Evolutionary conservation across 92 coral and sea anemone species (phyloP).

Genomic region (Zoanthus gigantus): DNA sequence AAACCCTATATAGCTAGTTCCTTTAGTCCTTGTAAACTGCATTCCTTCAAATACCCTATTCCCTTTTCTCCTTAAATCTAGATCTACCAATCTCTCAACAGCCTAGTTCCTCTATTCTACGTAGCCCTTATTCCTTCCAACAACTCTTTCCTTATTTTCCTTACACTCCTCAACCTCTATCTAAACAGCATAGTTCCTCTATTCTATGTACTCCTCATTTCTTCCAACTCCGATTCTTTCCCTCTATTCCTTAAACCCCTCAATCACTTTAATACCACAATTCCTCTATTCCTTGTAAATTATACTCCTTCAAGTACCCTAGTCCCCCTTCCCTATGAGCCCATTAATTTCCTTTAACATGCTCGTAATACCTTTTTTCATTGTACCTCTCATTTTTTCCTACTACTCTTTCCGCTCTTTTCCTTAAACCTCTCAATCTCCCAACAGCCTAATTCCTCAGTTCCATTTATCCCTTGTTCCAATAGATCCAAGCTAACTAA

Average conservation of each 20-base stretch:
- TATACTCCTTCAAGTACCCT: neutral
- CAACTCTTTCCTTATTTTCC: neutral
- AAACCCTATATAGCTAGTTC: neutral
- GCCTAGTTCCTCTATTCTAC: conserved; percentile 71
- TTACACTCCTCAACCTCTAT: neutral
- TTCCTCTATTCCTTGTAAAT: neutral
- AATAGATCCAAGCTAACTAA: neutral
- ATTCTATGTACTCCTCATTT: neutral
- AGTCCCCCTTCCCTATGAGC: no score
- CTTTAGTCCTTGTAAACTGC: neutral
- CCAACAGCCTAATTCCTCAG: no score
- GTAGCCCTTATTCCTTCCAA: conserved; percentile 61
- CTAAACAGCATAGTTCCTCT: neutral
- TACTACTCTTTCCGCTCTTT: no score
- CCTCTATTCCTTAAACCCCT: neutral
- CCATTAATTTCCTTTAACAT: no score
- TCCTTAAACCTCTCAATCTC: no score
- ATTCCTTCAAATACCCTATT: neutral
- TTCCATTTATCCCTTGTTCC: no score
- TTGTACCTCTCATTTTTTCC: no score
- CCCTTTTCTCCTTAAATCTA: no score
- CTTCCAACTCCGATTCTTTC: neutral
- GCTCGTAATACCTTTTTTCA: no score
- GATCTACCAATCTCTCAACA: neutral
- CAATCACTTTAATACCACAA: neutral